These are phyloP conservation scores for Pycnomerus fuliginosus DNA, from an alignment of 2,888 invertebrate genomes.

Conservation along the genomic window DNA sequence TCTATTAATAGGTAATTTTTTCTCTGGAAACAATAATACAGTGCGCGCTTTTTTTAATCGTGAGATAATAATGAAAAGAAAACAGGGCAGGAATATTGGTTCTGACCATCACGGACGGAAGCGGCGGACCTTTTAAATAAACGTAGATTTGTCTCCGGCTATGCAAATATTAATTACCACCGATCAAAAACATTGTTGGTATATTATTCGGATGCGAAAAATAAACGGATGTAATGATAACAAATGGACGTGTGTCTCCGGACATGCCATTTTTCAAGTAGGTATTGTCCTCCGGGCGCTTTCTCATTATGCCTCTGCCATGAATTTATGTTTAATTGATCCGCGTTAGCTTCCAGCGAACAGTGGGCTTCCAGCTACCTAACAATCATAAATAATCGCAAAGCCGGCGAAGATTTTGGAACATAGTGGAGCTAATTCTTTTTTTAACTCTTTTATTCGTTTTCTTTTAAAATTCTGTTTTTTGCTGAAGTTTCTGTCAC, in stretches of 20 bases:
- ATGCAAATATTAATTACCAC: slow-evolving; percentile 27
- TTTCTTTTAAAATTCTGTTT: too few relatives aligned
- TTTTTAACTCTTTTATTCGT: too few relatives aligned
- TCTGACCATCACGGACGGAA: slow-evolving; percentile 11
- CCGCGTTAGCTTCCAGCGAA: too few relatives aligned
- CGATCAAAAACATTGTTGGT: slow-evolving; percentile 27
- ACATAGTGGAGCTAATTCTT: too few relatives aligned
- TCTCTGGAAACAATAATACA: not conserved
- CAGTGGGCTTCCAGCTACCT: too few relatives aligned
- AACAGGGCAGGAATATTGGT: slow-evolving; percentile 18
- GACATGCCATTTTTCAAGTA: slow-evolving; percentile 24
- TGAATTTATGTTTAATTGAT: slow-evolving; percentile 18
- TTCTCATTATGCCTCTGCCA: slow-evolving; percentile 15
- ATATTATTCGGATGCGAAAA: slow-evolving; percentile 23
- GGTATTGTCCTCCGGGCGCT: slow-evolving; percentile 21
- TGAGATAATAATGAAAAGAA: slow-evolving; percentile 18
- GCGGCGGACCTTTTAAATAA: slow-evolving; percentile 19
- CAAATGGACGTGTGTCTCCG: slow-evolving; percentile 23
- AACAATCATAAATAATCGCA: too few relatives aligned
- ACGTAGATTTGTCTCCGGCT: slow-evolving; percentile 24
- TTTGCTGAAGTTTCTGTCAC: too few relatives aligned
- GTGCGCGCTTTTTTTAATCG: not conserved
- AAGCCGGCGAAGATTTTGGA: too few relatives aligned
- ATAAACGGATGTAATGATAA: slow-evolving; percentile 25
- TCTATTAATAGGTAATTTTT: slow-evolving; percentile 4